phyloP scores from a whole-genome alignment of 2,113 vertebrate species.

The Himantopus leucocephalus region DNA sequence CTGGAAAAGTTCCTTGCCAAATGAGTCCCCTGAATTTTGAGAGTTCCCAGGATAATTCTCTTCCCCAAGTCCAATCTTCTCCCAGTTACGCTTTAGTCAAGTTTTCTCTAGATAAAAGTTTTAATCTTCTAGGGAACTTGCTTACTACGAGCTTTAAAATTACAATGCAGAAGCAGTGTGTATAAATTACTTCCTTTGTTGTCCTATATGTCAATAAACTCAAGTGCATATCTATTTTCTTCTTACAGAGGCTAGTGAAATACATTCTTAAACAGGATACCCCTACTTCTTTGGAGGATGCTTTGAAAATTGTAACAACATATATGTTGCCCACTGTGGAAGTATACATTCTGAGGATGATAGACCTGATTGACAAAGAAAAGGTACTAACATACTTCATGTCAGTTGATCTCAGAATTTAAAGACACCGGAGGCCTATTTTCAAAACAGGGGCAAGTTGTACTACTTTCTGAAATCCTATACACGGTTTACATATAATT shows the following conservation, averaged over 20 bases:
- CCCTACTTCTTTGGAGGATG: slow-evolving; percentile 85
- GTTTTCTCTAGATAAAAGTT: neutral
- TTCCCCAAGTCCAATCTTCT: neutral
- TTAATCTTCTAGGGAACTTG: neutral
- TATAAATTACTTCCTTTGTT: neutral
- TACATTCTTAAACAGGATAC: slow-evolving; percentile 90
- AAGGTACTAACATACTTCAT: slow-evolving; percentile 71
- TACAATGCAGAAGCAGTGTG: neutral
- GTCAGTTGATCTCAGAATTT: neutral
- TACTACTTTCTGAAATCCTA: neutral
- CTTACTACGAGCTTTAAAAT: neutral
- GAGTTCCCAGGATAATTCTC: neutral
- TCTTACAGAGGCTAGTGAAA: slow-evolving; percentile 82
- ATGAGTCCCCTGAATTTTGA: neutral
- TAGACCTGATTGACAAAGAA: slow-evolving; percentile 81
- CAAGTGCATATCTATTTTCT: neutral
- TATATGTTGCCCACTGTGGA: slow-evolving; percentile 83
- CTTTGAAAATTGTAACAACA: slow-evolving; percentile 83
- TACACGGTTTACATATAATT: fast-evolving
- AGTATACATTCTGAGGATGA: slow-evolving; percentile 82
- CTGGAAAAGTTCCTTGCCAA: neutral
- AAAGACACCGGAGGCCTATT: neutral
- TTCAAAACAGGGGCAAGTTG: neutral
- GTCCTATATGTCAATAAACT: neutral
- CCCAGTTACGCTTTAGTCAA: neutral